Conservation (phyloP, 2,888 invertebrate species). For the Eueremaeus valkanovi region DNA sequence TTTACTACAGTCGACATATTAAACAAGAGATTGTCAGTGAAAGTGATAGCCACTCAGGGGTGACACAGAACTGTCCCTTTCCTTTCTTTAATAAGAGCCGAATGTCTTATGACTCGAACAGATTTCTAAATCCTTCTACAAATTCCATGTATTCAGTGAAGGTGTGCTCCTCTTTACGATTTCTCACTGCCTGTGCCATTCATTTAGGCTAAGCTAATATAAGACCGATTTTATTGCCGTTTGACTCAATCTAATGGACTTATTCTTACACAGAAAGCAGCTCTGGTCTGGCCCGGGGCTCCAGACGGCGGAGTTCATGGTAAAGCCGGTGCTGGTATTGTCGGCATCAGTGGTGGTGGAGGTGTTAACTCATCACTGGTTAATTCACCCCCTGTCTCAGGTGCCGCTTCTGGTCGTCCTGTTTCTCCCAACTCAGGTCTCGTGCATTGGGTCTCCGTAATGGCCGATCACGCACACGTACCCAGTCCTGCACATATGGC, state of each 20-base stretch:
- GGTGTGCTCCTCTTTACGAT: background rate
- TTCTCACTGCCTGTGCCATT: background rate
- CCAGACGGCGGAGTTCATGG: slow-evolving; percentile 51
- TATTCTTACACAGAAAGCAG: slow-evolving; percentile 54
- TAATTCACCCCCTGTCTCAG: slow-evolving; percentile 39
- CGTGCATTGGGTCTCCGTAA: slow-evolving; percentile 95
- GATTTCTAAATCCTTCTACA: background rate
- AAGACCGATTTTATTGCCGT: background rate
- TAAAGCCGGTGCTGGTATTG: slow-evolving; percentile 42
- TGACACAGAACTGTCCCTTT: background rate
- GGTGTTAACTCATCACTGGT: slow-evolving; percentile 49
- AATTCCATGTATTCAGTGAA: slow-evolving; percentile 21
- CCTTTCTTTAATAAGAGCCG: slow-evolving; percentile 17
- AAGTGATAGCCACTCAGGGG: background rate
- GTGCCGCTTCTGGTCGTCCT: slow-evolving; percentile 42
- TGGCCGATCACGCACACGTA: slow-evolving; percentile 87
- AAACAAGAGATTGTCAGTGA: slow-evolving; percentile 27
- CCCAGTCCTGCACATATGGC: slow-evolving; percentile 42
- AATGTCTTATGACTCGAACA: slow-evolving; percentile 24
- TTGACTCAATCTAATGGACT: background rate
- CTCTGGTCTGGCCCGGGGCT: slow-evolving; percentile 64
- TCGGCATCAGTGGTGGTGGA: slow-evolving; percentile 49
- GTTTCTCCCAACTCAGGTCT: slow-evolving; percentile 54
- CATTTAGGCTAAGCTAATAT: background rate
- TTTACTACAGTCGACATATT: slow-evolving; percentile 10